Evolutionary conservation across 2,113 vertebrate genomes (phyloP).

Genomic region (Scopus umbretta): DNA sequence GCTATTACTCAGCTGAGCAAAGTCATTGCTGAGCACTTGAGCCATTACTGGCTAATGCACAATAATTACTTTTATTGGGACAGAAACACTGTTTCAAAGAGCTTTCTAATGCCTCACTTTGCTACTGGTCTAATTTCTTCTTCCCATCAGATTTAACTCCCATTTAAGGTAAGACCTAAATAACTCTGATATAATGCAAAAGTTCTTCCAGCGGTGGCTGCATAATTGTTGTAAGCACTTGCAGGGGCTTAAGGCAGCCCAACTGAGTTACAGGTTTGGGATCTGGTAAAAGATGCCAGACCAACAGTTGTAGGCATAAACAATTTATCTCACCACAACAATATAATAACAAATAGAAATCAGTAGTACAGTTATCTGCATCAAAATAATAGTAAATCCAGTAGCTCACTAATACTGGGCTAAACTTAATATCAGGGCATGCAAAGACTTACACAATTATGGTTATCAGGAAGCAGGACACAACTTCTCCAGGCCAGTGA

Average conservation of each 20-base stretch:
- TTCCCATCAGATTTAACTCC: background rate
- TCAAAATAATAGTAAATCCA: background rate
- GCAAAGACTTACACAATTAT: background rate
- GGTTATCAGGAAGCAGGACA: background rate
- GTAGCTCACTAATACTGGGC: background rate
- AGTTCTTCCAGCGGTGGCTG: background rate
- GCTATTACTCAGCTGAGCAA: background rate
- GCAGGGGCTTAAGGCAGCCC: background rate
- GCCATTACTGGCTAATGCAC: background rate
- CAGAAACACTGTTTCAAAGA: background rate
- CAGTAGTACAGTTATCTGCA: background rate
- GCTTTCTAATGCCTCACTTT: background rate
- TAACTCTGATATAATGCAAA: background rate
- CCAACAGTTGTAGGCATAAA: background rate
- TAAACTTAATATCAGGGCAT: background rate
- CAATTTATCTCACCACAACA: background rate
- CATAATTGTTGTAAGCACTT: background rate
- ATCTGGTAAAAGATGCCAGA: background rate
- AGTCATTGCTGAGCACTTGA: background rate
- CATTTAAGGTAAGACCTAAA: background rate
- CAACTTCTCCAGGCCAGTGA: background rate
- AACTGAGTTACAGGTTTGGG: background rate
- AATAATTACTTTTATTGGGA: background rate
- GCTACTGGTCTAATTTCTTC: background rate
- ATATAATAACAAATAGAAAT: background rate